A percentile compares a stretch with the other conserved stretches of the same genome.
Evolutionary conservation across 2,113 vertebrate species (phyloP).

Genomic region (Sinocyclocheilus rhinocerous): DNA sequence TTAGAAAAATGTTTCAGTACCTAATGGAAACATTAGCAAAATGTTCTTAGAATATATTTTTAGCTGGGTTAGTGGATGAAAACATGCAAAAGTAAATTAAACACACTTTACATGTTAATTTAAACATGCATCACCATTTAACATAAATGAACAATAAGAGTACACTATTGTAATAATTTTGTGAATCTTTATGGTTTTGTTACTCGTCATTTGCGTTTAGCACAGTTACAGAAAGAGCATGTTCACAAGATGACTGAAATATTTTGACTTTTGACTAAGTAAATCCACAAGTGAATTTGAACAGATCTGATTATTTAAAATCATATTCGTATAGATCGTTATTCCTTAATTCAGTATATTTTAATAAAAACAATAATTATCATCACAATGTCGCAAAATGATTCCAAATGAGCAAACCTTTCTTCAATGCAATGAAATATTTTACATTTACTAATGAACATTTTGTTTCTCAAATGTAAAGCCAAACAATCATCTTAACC

Average conservation of each 20-base stretch:
- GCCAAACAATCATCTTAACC: not conserved
- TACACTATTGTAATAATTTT: not conserved
- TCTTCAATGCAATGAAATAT: not conserved
- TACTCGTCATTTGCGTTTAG: too few species aligned
- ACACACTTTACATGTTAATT: not conserved
- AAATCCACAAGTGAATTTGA: too few species aligned
- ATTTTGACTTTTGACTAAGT: too few species aligned
- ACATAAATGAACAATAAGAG: not conserved
- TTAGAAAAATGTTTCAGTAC: too few species aligned
- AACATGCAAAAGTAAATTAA: not conserved
- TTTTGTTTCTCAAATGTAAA: not conserved
- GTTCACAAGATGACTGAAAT: too few species aligned
- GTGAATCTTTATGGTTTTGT: not conserved
- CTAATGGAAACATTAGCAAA: too few species aligned
- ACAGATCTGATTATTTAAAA: not conserved
- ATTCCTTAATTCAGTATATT: not conserved
- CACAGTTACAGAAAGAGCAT: too few species aligned
- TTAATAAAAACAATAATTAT: not conserved
- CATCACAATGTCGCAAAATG: not conserved
- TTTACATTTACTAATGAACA: not conserved
- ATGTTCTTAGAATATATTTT: too few species aligned
- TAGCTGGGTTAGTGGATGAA: not conserved
- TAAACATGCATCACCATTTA: not conserved
- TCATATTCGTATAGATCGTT: not conserved
- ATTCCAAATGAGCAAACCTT: not conserved